Evolutionary conservation across 2,113 vertebrate species (phyloP).

Genomic region (Psophia crepitans): DNA sequence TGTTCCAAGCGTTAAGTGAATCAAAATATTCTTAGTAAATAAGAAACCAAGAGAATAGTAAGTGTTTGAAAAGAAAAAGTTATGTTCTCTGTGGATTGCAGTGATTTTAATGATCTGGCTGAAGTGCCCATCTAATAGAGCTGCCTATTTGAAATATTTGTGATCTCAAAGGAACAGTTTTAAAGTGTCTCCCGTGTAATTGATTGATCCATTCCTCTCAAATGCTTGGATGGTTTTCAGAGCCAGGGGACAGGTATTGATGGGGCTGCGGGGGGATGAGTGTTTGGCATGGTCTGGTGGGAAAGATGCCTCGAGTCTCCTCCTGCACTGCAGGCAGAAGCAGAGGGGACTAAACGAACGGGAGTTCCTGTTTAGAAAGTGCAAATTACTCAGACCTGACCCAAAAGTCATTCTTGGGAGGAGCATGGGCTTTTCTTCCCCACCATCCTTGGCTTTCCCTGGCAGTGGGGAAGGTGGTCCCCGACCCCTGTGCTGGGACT

Average conservation of each 20-base stretch:
- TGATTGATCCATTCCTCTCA: slow-evolving; percentile 25
- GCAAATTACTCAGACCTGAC: background rate
- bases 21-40: slow-evolving; percentile 30
- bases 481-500: fast-evolving
- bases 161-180: background rate
- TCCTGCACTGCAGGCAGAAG: background rate
- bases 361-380: background rate
- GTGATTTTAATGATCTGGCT: slow-evolving; percentile 10
- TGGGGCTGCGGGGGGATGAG: background rate
- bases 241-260: background rate
- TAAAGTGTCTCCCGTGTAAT: background rate
- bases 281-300: background rate
- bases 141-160: slow-evolving; percentile 12
- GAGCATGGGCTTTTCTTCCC: background rate
- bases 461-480: background rate
- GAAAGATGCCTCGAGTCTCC: background rate
- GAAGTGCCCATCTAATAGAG: slow-evolving; percentile 5
- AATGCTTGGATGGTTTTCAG: background rate
- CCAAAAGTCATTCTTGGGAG: background rate
- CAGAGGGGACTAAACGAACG: background rate
- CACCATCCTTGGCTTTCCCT: fast-evolving
- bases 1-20: background rate
- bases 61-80: background rate
- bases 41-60: background rate
- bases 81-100: background rate